Conservation (phyloP, 23 tunicate genomes). For the Trididemnum nubilum region DNA sequence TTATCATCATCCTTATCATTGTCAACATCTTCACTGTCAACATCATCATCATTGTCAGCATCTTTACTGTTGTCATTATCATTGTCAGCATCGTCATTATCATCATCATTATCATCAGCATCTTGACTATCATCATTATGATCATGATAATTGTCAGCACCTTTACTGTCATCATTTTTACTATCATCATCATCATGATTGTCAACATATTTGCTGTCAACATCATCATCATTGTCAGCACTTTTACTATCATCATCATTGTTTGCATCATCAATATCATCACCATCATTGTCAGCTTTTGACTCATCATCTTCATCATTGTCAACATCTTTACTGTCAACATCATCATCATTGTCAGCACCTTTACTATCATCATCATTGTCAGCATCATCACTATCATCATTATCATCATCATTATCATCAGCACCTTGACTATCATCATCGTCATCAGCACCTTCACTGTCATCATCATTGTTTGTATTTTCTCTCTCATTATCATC, state of each 20-base stretch:
- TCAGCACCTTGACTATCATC: slow-evolving; percentile 15
- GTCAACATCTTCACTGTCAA: slow-evolving; percentile 1
- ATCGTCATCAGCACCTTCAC: slow-evolving; percentile 16
- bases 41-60: slow-evolving; percentile 13
- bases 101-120: slow-evolving; percentile 17
- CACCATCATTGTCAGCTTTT: background rate
- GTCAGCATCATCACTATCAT: too few species aligned
- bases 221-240: slow-evolving; percentile 34
- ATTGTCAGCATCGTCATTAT: slow-evolving; percentile 13
- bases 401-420: slow-evolving; percentile 21
- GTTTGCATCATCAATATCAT: background rate
- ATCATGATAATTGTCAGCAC: slow-evolving; percentile 18
- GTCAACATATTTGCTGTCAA: slow-evolving; percentile 2
- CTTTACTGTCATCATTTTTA: slow-evolving; percentile 9
- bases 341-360: background rate
- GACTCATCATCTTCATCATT: background rate
- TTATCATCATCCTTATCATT: slow-evolving; percentile 31
- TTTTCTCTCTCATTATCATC: slow-evolving; percentile 24
- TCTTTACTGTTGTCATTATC: slow-evolving; percentile 14
- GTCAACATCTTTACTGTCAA: background rate
- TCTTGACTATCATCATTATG: slow-evolving; percentile 18
- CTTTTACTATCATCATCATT: slow-evolving; percentile 4
- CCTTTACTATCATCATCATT: background rate
- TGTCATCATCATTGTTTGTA: too few species aligned
- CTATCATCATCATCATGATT: background rate